Conservation (phyloP, 2,888 invertebrate species). For the Pinctada fucata region DNA sequence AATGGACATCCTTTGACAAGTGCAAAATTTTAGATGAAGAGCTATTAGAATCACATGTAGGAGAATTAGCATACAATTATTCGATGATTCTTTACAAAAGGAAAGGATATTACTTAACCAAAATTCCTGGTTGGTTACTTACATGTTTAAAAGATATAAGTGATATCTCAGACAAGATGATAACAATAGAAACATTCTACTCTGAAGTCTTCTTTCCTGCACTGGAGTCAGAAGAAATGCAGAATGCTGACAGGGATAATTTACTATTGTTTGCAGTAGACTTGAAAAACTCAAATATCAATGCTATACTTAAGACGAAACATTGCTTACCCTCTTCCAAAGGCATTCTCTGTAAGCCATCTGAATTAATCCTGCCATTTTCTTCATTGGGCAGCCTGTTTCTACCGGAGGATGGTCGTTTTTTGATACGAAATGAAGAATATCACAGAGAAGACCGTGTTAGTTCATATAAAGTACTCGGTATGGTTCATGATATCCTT, state of each 20-base stretch:
- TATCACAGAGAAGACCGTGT: not conserved
- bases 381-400: not conserved
- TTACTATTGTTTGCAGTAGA: not conserved
- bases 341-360: not conserved
- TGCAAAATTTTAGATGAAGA: too few relatives aligned
- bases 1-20: too few relatives aligned
- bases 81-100: too few relatives aligned
- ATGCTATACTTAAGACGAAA: not conserved
- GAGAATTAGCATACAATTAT: too few relatives aligned
- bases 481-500: not conserved
- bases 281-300: not conserved
- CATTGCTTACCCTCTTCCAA: not conserved
- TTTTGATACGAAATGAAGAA: not conserved
- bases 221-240: not conserved
- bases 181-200: conserved; percentile 30
- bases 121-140: too few relatives aligned
- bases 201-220: conserved; percentile 34
- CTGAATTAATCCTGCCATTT: not conserved
- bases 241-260: not conserved
- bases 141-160: too few relatives aligned
- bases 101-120: too few relatives aligned
- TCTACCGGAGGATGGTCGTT: not conserved
- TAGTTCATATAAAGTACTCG: not conserved
- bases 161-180: not conserved
- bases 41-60: too few relatives aligned